Percentiles rank a stretch among this genome's conserved stretches.
These are phyloP conservation scores for Macrophya annulata DNA, from an alignment of 2,888 invertebrate genomes.

Conservation along the genomic window DNA sequence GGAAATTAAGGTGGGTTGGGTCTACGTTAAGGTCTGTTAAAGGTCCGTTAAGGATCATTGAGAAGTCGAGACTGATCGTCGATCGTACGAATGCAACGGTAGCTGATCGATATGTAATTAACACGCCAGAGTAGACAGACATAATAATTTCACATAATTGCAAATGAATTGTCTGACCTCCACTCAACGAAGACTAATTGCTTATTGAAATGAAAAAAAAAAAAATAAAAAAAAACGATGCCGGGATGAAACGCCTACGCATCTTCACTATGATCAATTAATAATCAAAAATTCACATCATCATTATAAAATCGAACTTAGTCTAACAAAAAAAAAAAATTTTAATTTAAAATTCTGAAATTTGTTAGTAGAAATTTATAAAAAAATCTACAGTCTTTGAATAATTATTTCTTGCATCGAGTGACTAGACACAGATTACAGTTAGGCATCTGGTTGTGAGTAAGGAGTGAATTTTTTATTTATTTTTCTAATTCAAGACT, in stretches of 20 bases:
- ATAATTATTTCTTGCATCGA: no score
- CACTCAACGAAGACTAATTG: conserved; percentile 50
- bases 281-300: no score
- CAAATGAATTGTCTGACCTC: conserved; percentile 9
- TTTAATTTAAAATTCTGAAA: no score
- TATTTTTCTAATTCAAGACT: neutral
- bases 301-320: no score
- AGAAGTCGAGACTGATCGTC: neutral
- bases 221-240: no score
- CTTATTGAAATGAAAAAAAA: conserved; percentile 43
- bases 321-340: no score
- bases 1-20: conserved; percentile 35
- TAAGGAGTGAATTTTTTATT: no score
- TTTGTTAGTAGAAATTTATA: no score
- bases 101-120: conserved; percentile 38
- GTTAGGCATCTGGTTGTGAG: no score
- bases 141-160: conserved; percentile 43
- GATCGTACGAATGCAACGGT: neutral
- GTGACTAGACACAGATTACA: no score
- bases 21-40: conserved; percentile 33
- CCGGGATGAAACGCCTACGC: neutral
- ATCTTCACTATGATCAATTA: neutral
- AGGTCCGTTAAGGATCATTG: conserved; percentile 41
- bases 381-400: no score
- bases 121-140: conserved; percentile 25